Percentiles rank a stretch among this genome's conserved stretches.
Evolutionary conservation across 2,797 vertebrate genomes (phyloP).

Genomic region (Catharus ustulatus): DNA sequence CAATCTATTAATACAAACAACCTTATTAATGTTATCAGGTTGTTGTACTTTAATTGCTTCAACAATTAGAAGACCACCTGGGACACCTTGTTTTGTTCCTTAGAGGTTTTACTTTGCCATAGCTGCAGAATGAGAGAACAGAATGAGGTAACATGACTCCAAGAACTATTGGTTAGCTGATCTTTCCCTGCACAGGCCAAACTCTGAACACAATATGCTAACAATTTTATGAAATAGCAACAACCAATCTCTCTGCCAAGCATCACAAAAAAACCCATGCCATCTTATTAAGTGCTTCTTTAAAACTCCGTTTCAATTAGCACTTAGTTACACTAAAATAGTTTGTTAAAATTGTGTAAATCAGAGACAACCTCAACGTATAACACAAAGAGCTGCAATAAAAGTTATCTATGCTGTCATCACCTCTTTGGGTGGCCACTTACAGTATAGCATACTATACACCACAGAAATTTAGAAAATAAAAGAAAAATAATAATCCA

Average conservation of each 20-base stretch:
- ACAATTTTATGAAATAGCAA: neutral
- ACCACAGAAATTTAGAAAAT: neutral
- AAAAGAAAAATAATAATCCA: neutral
- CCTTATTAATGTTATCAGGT: neutral
- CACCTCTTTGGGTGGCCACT: neutral
- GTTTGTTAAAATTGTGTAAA: neutral
- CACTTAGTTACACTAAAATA: neutral
- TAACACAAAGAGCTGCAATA: neutral
- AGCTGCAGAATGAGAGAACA: neutral
- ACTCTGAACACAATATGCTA: neutral
- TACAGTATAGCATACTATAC: rapidly evolving
- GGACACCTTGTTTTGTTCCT: conserved; percentile 2
- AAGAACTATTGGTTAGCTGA: neutral
- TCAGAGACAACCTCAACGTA: neutral
- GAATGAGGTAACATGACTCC: neutral
- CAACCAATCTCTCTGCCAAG: neutral
- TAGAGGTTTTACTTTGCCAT: neutral
- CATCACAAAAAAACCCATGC: rapidly evolving
- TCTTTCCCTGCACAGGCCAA: neutral
- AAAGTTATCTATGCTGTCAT: neutral
- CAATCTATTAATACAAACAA: neutral
- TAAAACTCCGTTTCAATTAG: neutral
- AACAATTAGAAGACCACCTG: conserved; percentile 25
- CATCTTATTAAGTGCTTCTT: neutral
- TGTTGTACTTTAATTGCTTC: conserved; percentile 32